Percentiles rank a stretch among this genome's conserved stretches.
These are phyloP conservation scores for Eretmochelys imbricata DNA, from an alignment of 2,113 vertebrate genomes.

Conservation along the genomic window DNA sequence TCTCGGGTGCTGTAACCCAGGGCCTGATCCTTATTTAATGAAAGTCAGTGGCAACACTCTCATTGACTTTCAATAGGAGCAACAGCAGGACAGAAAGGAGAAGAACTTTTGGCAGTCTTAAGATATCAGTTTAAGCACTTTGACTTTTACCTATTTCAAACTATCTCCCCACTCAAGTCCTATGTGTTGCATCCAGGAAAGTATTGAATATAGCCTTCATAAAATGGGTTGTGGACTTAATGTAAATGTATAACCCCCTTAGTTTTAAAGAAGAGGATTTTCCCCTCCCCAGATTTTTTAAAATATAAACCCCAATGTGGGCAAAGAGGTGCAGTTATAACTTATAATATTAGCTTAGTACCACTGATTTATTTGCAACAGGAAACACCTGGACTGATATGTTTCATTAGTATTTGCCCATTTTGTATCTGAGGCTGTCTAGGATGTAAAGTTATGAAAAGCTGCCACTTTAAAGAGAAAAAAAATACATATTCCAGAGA, in stretches of 20 bases:
- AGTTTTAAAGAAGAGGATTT: background rate
- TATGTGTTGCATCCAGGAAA: background rate
- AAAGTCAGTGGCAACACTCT: background rate
- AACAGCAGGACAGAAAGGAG: accelerated
- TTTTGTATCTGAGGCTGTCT: background rate
- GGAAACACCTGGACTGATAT: background rate
- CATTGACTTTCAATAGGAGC: background rate
- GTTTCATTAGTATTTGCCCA: background rate
- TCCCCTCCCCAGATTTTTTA: background rate
- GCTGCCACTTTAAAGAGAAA: background rate
- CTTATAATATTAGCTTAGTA: background rate
- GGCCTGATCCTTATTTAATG: background rate
- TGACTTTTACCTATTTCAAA: background rate
- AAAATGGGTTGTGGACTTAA: accelerated
- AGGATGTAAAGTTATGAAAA: background rate
- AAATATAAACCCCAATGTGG: background rate
- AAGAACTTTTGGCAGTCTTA: background rate
- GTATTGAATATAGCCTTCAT: background rate
- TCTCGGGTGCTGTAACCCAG: background rate
- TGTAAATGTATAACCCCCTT: background rate
- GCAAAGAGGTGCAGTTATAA: background rate
- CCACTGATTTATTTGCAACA: background rate
- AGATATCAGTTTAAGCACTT: background rate
- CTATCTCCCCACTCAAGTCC: background rate
- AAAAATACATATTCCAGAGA: background rate